phyloP scores from a whole-genome alignment of 2,888 invertebrate genomes.

The Hoplodrina blanda region DNA sequence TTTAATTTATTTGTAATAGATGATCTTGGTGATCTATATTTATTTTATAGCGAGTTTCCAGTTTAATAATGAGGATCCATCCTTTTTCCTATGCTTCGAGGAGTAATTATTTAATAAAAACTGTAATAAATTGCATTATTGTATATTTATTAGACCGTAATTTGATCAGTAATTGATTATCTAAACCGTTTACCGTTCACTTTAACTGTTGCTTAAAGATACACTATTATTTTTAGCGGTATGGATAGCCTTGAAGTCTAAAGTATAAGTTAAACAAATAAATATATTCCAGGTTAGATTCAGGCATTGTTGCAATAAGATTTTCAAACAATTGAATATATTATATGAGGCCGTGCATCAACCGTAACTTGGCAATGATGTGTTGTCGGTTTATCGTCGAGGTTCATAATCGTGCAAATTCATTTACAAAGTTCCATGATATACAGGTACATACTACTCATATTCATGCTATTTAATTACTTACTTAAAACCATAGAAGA shows the following conservation, averaged over 20 bases:
- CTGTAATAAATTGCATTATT: slow-evolving; percentile 24
- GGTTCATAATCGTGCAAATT: neutral
- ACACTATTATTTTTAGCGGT: slow-evolving; percentile 35
- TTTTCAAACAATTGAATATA: neutral
- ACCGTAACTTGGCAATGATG: neutral
- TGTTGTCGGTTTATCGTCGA: neutral
- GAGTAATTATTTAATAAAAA: neutral
- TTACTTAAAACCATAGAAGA: slow-evolving; percentile 5
- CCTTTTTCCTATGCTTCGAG: neutral
- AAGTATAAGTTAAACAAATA: neutral
- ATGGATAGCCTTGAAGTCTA: slow-evolving; percentile 46
- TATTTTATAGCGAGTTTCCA: neutral
- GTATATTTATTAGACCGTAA: slow-evolving; percentile 41
- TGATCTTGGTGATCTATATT: neutral
- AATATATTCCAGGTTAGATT: neutral
- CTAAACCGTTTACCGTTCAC: slow-evolving; percentile 53
- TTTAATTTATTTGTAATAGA: too few relatives aligned
- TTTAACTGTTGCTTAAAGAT: slow-evolving; percentile 49
- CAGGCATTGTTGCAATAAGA: neutral
- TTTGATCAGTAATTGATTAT: slow-evolving; percentile 55
- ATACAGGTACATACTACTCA: neutral
- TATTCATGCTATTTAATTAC: neutral
- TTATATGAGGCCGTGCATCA: neutral
- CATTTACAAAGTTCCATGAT: neutral
- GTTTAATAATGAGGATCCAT: neutral